Evolutionary conservation across 37 sponge, comb jelly and placozoan genomes (phyloP).

Genomic region (Crambe crambe): DNA sequence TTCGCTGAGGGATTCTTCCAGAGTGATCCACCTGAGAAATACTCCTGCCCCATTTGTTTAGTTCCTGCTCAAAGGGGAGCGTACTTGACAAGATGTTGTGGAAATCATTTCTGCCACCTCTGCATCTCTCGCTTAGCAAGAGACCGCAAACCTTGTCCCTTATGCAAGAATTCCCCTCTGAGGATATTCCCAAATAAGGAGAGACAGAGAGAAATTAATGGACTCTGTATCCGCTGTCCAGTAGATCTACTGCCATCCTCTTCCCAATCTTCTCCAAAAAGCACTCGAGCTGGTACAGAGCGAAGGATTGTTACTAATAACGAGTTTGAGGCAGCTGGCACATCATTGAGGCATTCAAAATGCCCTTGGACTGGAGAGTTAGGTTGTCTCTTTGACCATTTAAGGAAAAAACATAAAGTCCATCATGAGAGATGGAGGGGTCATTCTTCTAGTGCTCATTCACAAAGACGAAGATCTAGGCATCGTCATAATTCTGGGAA

Average conservation of each 20-base stretch:
- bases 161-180: conserved; percentile 13
- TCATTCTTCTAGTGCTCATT: no score
- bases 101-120: conserved; percentile 19
- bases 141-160: conserved; percentile 7
- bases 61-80: conserved; percentile 21
- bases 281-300: no score
- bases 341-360: no score
- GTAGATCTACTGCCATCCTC: not conserved
- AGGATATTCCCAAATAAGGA: conserved; percentile 36
- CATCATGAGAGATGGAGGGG: no score
- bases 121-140: conserved; percentile 8
- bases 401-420: no score
- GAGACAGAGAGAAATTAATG: conserved; percentile 33
- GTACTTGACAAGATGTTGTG: conserved; percentile 24
- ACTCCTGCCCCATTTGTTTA: conserved; percentile 38
- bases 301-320: no score
- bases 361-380: no score
- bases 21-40: not conserved
- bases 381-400: no score
- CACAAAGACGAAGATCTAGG: no score
- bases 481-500: no score
- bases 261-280: no score
- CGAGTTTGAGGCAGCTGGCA: no score
- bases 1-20: conserved; percentile 11
- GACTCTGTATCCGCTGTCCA: conserved; percentile 10